A percentile compares a stretch with the other conserved stretches of the same genome.
Evolutionary conservation across 1,140 invertebrate genomes (phyloP).

Genomic region (Temnothorax curvispinosus): DNA sequence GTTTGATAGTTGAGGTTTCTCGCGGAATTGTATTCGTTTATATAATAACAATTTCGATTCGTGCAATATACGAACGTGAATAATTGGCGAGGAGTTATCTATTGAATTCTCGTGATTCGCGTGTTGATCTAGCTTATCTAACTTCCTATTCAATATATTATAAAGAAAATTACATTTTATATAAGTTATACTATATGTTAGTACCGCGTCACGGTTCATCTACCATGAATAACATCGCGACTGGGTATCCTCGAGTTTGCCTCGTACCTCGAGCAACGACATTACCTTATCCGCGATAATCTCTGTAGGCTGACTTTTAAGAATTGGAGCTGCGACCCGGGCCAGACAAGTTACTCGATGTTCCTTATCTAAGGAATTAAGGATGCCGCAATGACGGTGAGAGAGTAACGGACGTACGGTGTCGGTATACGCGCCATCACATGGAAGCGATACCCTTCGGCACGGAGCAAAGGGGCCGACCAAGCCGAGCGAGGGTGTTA

Average conservation of each 20-base stretch:
- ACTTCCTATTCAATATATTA: conserved; percentile 8
- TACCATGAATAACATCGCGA: conserved; percentile 68
- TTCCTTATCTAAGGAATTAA: conserved; percentile 72
- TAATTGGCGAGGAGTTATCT: background rate
- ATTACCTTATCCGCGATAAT: conserved; percentile 65
- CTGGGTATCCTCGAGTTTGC: conserved; percentile 49
- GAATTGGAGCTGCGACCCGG: conserved; percentile 44
- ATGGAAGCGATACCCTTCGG: conserved; percentile 71
- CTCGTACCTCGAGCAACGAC: conserved; percentile 58
- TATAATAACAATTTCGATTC: background rate
- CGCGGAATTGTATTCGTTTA: background rate
- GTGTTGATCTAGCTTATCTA: background rate
- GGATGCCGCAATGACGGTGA: conserved; percentile 61
- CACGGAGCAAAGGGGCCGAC: conserved; percentile 67
- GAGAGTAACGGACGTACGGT: conserved; percentile 9
- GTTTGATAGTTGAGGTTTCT: background rate
- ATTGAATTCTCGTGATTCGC: background rate
- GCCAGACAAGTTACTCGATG: conserved; percentile 62
- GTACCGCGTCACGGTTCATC: conserved; percentile 49
- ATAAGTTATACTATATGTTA: background rate
- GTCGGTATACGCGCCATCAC: conserved; percentile 17
- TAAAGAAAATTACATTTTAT: background rate
- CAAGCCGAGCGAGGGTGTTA: conserved; percentile 71
- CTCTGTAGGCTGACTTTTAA: conserved; percentile 66
- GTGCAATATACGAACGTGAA: background rate